Evolutionary conservation across 2,888 invertebrate species (phyloP), one percentile per base, ranked within the genome.

Genomic region (Scelioninae gen. 1): DNA sequence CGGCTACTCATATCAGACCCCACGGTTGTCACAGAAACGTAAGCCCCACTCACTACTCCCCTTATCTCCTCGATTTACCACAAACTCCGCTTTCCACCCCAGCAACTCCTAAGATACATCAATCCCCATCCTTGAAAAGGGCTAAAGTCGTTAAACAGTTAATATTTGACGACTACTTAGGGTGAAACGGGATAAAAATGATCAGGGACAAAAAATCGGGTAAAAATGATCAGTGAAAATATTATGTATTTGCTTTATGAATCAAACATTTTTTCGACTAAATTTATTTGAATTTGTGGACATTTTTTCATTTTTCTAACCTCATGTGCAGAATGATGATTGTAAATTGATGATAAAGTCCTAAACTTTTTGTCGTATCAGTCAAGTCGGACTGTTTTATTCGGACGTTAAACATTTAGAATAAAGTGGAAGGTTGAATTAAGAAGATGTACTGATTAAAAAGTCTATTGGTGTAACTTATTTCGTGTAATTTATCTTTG

Each of bases 381-480:
- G 43, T 9, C 43, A 10, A 43, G 43, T 43, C 43, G 43, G 43
- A 43, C 10, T 43, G 6, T 43, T 43, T 43, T 43, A 43, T n/a
- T 5, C 43, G 43, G 43, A 43, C 43, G 11, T 43, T 43, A 43
- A 43, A 43, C 43, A 45, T 45, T 45, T 6, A 45, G 10, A 45
- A 45, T 6, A 45, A 45, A 45, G 45, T 45, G n/a, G 45, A 45
- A 45, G 45, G 45, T 11, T 45, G 45, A 45, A 45, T 45, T 45
- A 45, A 45, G 45, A 3, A 45, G 45, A 45, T 45, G 45, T n/a
- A 13, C 45, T 15, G 11, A 45, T 45, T 40, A 58, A n/a, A 58
- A 58, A 58, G 40, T 58, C 58, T 11, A 58, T 32, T 58, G 58
- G 31, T 58, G 31, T 16, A 58, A 38, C 56, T 11, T 4, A 23